Base-by-base conservation (phyloP, 1,140 invertebrate species). In the Drosophila sulfurigaster region DNA sequence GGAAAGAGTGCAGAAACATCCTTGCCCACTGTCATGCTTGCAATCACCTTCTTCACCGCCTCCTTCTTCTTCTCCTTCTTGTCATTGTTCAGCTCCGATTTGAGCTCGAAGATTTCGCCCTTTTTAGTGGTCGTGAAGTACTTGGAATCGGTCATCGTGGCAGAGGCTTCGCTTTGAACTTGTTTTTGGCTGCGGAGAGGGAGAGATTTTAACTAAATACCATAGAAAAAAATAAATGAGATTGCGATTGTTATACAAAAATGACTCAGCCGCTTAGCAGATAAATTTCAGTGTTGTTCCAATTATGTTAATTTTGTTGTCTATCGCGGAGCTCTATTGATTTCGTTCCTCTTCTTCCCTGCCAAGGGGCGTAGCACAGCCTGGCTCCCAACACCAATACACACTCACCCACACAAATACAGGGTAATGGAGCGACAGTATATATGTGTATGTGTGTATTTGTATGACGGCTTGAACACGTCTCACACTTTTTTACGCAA, bases 81-180 rank as follows among this genome's bases (percentile, higher is more conserved):
- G 91, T 99, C 99, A 95, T 98, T 99, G 93, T 99, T 99, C 11
- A 99, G 94, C 93, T 99, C 99, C 48, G 98, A 99, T 93, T 99
- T 99, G 41, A 99, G 93, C 94, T 99, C 98, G 93, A 99, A 99
- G 90, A 99, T 99, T 94, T 99, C 98, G 87, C 98, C 99, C 93
- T 99, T 99, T 93, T 99, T 99, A 66, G 99, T 99, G 71, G 99
- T 99, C 5, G 99, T 99, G 92, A 99, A 99, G 94, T 99, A 99
- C 93, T 99, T 99, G 48, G 99, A 99, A 94, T 99, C 99, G 48
- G 99, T 99, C 99, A 99, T 99, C 65, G 69, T 91, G 54, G 49
- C 32, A 63, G 51, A 48, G 56, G 62, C 60, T 66, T 46, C 48
- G 62, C 57, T 73, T 77, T 25, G 25, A 73, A 57, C 69, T 60